Evolutionary conservation across 1,140 invertebrate species (phyloP).

Genomic region (Venustaconcha ellipsiformis): DNA sequence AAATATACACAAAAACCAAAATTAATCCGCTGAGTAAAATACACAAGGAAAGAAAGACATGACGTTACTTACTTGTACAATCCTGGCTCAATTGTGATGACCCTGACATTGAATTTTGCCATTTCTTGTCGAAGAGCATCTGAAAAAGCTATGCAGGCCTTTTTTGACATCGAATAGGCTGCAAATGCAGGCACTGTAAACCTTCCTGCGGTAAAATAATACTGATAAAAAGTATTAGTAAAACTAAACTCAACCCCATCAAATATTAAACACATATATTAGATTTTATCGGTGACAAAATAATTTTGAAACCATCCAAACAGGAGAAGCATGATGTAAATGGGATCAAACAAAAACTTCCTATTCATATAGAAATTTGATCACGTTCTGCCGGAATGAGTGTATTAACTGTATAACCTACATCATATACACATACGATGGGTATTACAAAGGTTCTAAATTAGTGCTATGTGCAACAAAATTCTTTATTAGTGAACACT

Average conservation of each 20-base stretch:
- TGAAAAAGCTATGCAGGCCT: conserved; percentile 75
- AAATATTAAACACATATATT: not conserved
- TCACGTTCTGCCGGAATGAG: not conserved
- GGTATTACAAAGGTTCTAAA: no score
- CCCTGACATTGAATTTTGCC: conserved; percentile 66
- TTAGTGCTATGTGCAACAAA: no score
- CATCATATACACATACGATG: no score
- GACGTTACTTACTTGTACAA: conserved; percentile 61
- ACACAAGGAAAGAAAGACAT: no score
- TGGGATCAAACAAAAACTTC: not conserved
- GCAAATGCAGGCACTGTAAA: conserved; percentile 81
- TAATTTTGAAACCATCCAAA: not conserved
- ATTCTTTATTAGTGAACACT: no score
- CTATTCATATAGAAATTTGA: not conserved
- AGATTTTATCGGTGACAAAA: not conserved
- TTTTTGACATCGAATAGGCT: conserved; percentile 88
- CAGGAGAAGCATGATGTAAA: not conserved
- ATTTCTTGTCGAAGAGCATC: conserved; percentile 67
- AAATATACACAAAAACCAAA: no score
- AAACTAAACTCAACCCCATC: not conserved
- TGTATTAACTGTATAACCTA: no score
- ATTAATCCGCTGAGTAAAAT: no score
- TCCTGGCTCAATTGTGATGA: conserved; percentile 68
- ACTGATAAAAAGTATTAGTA: not conserved
- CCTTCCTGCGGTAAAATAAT: conserved; percentile 73